Evolutionary conservation across 2,113 vertebrate genomes (phyloP).

Genomic region (Podarcis muralis): DNA sequence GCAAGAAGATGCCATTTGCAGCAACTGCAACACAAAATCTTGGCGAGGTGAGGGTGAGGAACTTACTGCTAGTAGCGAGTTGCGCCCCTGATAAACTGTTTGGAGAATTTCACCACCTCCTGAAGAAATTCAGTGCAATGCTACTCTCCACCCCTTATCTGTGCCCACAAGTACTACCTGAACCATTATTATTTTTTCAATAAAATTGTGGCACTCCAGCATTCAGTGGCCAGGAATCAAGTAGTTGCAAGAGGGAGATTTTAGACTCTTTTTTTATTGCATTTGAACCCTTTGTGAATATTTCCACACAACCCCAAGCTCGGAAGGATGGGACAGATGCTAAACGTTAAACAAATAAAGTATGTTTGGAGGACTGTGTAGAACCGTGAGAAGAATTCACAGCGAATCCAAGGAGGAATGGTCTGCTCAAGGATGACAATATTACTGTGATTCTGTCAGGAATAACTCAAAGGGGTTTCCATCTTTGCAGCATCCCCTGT

Average conservation of each 20-base stretch:
- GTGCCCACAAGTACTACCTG: no score
- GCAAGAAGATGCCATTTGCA: no score
- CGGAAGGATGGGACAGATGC: background rate
- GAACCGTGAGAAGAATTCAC: background rate
- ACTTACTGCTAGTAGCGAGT: no score
- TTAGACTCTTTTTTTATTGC: background rate
- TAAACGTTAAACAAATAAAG: background rate
- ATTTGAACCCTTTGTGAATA: background rate
- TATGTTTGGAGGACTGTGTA: background rate
- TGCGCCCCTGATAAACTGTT: no score
- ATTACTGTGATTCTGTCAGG: background rate
- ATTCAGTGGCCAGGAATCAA: background rate
- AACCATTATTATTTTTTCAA: background rate
- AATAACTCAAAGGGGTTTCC: constrained; percentile 17
- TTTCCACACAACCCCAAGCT: background rate
- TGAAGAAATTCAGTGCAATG: no score
- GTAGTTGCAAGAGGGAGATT: background rate
- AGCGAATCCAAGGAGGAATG: constrained; percentile 16
- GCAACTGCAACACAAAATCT: no score
- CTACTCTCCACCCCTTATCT: no score
- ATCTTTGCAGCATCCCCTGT: background rate
- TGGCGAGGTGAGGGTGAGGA: no score
- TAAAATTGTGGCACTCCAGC: background rate
- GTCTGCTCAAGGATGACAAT: background rate
- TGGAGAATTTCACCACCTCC: no score